A percentile compares a stretch with the other conserved stretches of the same genome.
Evolutionary conservation across 2,888 invertebrate genomes (phyloP).

Genomic region (Ernsta delagoae): DNA sequence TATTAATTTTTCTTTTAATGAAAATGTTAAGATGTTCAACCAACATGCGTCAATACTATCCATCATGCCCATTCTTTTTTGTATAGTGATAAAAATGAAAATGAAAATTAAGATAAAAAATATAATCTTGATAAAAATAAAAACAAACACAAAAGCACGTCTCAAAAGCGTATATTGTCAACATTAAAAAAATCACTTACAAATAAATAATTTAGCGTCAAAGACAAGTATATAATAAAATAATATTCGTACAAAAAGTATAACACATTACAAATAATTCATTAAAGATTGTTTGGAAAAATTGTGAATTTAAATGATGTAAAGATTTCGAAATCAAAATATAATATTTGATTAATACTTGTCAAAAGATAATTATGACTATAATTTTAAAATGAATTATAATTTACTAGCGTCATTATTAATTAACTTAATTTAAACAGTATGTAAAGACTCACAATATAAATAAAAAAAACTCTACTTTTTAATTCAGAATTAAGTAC

Average conservation of each 20-base stretch:
- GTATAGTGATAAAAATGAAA: not conserved
- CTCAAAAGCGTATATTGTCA: slow-evolving; percentile 75
- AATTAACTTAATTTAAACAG: not conserved
- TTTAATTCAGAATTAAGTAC: slow-evolving; percentile 13
- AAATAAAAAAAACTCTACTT: not conserved
- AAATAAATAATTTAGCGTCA: slow-evolving; percentile 68
- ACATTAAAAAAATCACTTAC: slow-evolving; percentile 68
- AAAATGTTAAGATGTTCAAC: not conserved
- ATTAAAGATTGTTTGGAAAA: not conserved
- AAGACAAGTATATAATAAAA: slow-evolving; percentile 46
- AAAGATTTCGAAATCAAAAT: not conserved
- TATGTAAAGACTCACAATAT: not conserved
- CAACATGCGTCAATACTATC: not conserved
- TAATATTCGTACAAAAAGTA: slow-evolving; percentile 36
- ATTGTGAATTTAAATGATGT: slow-evolving; percentile 9
- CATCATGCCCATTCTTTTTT: not conserved
- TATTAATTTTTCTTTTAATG: too few species aligned
- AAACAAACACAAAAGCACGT: slow-evolving; percentile 58
- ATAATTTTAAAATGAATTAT: not conserved
- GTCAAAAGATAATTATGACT: not conserved
- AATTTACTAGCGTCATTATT: not conserved
- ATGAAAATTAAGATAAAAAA: too few species aligned
- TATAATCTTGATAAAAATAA: slow-evolving; percentile 13
- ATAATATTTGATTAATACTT: not conserved
- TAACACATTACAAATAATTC: slow-evolving; percentile 34